These are phyloP conservation scores for Cremastinae sp. DNA, from an alignment of 2,888 invertebrate genomes.

Conservation along the genomic window DNA sequence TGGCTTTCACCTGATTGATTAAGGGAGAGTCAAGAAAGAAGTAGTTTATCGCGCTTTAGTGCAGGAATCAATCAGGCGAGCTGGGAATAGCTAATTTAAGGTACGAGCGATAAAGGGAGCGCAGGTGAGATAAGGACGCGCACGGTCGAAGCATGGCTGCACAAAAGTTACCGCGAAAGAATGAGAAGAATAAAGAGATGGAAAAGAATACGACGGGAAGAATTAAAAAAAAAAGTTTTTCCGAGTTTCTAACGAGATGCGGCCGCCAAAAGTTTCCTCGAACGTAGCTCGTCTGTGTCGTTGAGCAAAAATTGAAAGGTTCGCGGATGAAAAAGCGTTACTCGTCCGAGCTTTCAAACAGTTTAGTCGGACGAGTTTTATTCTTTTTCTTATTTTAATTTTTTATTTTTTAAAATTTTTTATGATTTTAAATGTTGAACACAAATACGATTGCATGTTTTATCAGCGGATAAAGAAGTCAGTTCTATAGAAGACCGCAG, in stretches of 20 bases:
- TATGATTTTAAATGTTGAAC: too few species aligned
- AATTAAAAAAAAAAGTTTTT: constrained; percentile 67
- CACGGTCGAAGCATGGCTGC: constrained; percentile 30
- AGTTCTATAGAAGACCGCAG: too few species aligned
- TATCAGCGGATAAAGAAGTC: too few species aligned
- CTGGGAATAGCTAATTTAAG: constrained; percentile 36
- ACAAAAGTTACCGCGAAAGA: constrained; percentile 26
- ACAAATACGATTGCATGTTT: too few species aligned
- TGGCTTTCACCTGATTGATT: not conserved
- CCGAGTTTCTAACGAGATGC: constrained; percentile 73
- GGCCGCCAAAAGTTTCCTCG: constrained; percentile 43
- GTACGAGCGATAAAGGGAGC: constrained; percentile 22
- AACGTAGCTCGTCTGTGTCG: constrained; percentile 9
- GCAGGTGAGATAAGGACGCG: constrained; percentile 31
- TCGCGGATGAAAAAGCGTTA: constrained; percentile 34
- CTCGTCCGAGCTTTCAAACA: constrained; percentile 29
- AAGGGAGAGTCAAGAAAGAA: constrained; percentile 6
- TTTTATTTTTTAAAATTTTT: too few species aligned
- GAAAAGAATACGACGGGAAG: constrained; percentile 41
- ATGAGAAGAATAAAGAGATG: constrained; percentile 15
- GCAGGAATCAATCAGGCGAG: constrained; percentile 46
- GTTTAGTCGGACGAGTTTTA: constrained; percentile 53
- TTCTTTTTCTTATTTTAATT: too few species aligned
- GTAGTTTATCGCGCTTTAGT: constrained; percentile 26
- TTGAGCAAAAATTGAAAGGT: constrained; percentile 31